A percentile compares a stretch with the other conserved stretches of the same genome.
Evolutionary conservation across 1,140 invertebrate species (phyloP).

Genomic region (Zaprionus davidi): DNA sequence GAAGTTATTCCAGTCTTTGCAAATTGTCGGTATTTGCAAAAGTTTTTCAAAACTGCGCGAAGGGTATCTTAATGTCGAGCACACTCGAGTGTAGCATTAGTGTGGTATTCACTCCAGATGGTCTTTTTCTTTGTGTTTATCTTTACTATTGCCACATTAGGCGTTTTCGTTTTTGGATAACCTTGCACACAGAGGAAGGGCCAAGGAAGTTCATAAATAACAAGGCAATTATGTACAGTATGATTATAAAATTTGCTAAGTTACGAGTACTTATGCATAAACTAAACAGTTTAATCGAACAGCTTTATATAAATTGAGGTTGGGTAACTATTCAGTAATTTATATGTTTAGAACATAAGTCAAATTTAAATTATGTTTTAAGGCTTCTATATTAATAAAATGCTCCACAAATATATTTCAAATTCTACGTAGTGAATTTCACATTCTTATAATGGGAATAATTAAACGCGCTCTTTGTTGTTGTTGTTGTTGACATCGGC

Average conservation of each 20-base stretch:
- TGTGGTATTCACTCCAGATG: not conserved
- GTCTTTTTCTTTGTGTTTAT: conserved; percentile 20
- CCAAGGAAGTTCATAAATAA: not conserved
- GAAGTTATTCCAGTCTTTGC: too few species aligned
- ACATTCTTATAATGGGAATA: conserved; percentile 34
- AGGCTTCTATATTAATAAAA: not conserved
- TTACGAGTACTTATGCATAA: not conserved
- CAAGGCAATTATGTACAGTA: conserved; percentile 8
- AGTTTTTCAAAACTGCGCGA: too few species aligned
- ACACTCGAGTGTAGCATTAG: too few species aligned
- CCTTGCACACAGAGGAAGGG: not conserved
- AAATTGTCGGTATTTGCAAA: too few species aligned
- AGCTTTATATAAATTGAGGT: not conserved
- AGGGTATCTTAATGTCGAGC: too few species aligned
- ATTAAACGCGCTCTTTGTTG: conserved; percentile 44
- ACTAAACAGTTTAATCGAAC: not conserved
- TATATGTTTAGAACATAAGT: not conserved
- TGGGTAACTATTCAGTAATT: not conserved
- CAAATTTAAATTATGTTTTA: too few species aligned
- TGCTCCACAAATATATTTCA: not conserved
- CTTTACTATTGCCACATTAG: conserved; percentile 56
- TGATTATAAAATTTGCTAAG: conserved; percentile 5
- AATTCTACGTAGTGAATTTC: conserved; percentile 20
- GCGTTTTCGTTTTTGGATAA: conserved; percentile 47
- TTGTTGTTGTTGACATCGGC: conserved; percentile 21